These are phyloP conservation scores for Rousettus leschenaultii DNA, from an alignment of 2,113 vertebrate genomes.

Conservation along the genomic window DNA sequence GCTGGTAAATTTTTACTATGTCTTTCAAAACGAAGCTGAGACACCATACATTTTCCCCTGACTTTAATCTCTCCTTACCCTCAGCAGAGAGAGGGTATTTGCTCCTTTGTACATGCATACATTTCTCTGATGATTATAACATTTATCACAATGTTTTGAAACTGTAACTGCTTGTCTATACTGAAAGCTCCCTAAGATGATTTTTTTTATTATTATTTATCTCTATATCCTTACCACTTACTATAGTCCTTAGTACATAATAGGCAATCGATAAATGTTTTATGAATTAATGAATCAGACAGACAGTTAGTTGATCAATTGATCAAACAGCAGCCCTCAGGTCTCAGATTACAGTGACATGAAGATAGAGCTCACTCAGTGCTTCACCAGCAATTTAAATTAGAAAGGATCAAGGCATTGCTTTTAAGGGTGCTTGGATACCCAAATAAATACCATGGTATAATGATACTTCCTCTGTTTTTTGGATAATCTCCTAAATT, in stretches of 20 bases:
- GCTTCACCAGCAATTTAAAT: neutral
- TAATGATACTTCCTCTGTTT: neutral
- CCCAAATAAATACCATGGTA: neutral
- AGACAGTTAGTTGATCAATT: neutral
- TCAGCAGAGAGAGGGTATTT: neutral
- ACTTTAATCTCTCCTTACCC: neutral
- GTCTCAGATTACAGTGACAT: neutral
- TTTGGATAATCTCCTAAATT: slow-evolving; percentile 15
- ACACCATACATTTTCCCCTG: neutral
- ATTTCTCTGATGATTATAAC: neutral
- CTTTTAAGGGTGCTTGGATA: neutral
- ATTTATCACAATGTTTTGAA: neutral
- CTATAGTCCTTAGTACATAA: neutral
- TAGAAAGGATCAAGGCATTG: neutral
- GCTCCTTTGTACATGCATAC: neutral
- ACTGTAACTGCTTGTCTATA: neutral
- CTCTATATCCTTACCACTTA: neutral
- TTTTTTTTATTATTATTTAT: neutral
- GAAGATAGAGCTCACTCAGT: neutral
- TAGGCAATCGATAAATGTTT: neutral
- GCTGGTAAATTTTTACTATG: neutral
- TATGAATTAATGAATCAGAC: slow-evolving; percentile 8
- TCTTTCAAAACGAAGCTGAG: neutral
- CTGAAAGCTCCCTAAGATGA: neutral
- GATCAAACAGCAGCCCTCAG: neutral